These are phyloP conservation scores for Barbus barbus DNA, from an alignment of 2,113 vertebrate genomes.

Conservation along the genomic window DNA sequence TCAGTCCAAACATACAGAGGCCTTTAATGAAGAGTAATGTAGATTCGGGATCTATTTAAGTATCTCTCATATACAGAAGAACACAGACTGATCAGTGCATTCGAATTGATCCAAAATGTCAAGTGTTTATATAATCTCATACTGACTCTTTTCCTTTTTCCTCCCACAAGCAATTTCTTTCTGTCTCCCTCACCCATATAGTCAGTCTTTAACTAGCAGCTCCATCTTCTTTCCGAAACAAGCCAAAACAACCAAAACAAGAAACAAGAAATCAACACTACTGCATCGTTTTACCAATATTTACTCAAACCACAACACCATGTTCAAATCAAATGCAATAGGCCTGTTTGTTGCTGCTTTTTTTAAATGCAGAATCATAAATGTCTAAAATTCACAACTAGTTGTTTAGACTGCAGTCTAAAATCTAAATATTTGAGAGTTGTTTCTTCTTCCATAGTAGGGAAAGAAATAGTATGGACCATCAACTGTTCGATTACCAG, in stretches of 20 bases:
- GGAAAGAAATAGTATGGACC: no score
- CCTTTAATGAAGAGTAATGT: conserved; percentile 18
- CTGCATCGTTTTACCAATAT: neutral
- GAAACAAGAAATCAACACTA: neutral
- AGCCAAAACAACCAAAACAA: neutral
- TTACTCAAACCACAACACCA: neutral
- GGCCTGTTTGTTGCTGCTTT: neutral
- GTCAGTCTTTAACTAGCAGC: neutral
- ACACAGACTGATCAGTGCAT: neutral
- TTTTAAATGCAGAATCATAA: neutral
- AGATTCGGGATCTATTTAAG: conserved; percentile 29
- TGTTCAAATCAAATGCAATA: neutral
- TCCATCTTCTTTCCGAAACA: neutral
- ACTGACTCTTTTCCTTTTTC: conserved; percentile 16
- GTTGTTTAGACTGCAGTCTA: no score
- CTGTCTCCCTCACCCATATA: neutral
- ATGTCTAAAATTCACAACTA: no score
- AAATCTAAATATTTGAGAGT: no score
- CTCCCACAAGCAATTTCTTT: conserved; percentile 7
- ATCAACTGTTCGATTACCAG: no score
- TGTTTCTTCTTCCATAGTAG: no score
- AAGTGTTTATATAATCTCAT: conserved; percentile 28
- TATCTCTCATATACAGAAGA: conserved; percentile 9
- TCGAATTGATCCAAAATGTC: conserved; percentile 20
- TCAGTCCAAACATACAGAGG: conserved; percentile 20